Percentiles rank a stretch among this genome's conserved stretches.
These are phyloP conservation scores for Pimpla rufipes DNA, from an alignment of 2,888 invertebrate genomes.

Conservation along the genomic window DNA sequence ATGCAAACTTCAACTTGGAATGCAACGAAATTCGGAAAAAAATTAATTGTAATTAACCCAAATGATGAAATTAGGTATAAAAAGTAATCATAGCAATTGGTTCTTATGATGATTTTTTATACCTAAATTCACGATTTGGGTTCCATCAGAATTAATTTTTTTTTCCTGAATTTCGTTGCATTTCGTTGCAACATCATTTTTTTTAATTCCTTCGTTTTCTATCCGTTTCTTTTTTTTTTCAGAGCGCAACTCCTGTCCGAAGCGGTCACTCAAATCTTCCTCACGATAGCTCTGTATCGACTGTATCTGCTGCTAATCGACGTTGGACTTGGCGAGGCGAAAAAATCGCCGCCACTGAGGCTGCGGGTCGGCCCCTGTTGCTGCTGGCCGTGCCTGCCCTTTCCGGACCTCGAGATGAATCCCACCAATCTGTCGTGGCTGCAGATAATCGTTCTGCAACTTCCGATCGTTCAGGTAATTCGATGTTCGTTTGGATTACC, in stretches of 20 bases:
- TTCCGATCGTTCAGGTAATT: conserved; percentile 90
- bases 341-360: conserved; percentile 87
- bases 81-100: no score
- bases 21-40: no score
- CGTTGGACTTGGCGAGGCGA: conserved; percentile 83
- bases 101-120: no score
- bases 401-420: conserved; percentile 81
- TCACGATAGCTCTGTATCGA: conserved; percentile 90
- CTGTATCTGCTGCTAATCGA: conserved; percentile 89
- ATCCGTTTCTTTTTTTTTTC: conserved; percentile 45
- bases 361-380: conserved; percentile 90
- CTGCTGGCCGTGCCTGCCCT: conserved; percentile 90
- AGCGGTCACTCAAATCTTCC: conserved; percentile 89
- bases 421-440: conserved; percentile 82
- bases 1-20: no score
- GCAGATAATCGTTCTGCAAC: conserved; percentile 89
- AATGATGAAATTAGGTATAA: no score
- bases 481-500: not conserved
- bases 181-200: no score
- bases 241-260: conserved; percentile 89
- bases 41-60: no score
- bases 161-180: no score
- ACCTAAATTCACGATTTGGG: no score
- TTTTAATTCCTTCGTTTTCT: not conserved
- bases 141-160: no score